Evolutionary conservation across 2,888 invertebrate species (phyloP).

Genomic region (Andrena bicolor): DNA sequence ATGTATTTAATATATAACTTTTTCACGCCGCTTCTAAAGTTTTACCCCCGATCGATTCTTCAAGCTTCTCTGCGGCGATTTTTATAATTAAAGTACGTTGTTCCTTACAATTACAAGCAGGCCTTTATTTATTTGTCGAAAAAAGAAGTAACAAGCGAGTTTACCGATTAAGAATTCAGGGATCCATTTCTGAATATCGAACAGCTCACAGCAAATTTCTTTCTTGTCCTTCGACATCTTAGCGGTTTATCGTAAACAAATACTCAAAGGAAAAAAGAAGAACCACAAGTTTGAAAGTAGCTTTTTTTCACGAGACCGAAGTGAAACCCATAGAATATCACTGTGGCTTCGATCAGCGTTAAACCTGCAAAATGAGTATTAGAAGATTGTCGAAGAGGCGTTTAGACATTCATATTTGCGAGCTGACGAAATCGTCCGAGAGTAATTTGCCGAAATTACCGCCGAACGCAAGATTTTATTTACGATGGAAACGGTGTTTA

Average conservation of each 20-base stretch:
- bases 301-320: background rate
- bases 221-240: conserved; percentile 21
- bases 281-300: conserved; percentile 36
- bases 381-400: conserved; percentile 5
- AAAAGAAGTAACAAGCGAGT: conserved; percentile 2
- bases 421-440: conserved; percentile 75
- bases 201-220: conserved; percentile 40
- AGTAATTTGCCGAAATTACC: conserved; percentile 82
- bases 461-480: conserved; percentile 77
- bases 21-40: conserved; percentile 49
- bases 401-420: conserved; percentile 76
- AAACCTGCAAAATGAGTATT: conserved; percentile 27
- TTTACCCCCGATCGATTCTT: conserved; percentile 22
- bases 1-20: conserved; percentile 57
- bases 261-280: background rate
- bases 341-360: background rate
- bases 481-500: conserved; percentile 75
- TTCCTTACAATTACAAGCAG: background rate
- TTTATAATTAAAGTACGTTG: conserved; percentile 59
- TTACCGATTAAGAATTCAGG: conserved; percentile 70
- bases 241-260: background rate
- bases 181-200: conserved; percentile 63
- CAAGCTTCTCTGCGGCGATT: conserved; percentile 27
- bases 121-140: background rate
- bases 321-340: background rate